Evolutionary conservation across 1,140 invertebrate species (phyloP), one percentile per base, ranked within the genome.

Genomic region (Drosophila hydei): DNA sequence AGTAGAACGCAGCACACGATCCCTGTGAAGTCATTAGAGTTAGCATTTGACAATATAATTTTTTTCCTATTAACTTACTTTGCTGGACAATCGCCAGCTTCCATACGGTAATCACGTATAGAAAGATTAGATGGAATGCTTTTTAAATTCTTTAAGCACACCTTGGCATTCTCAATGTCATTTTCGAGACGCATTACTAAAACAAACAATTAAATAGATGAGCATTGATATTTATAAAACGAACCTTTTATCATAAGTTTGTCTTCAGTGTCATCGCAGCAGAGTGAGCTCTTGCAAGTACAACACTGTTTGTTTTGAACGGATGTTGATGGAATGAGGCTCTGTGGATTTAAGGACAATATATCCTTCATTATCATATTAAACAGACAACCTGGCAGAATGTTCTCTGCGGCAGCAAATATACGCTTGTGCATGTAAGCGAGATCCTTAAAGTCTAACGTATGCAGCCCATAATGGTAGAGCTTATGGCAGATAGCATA

Each of bases 401-500:
- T 71, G 18, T 80, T 78, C 21, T 89, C 85, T 1, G 84, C 83
- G 0, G 77, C 77, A 12, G 77, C 75, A 50, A 74, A 89, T 23
- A 89, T 80, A 2, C 85, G 75, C 18, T 84, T 84, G 25, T 88
- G 79, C 67, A 89, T 78, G 27, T 88, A 89, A 4, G 67, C 70
- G 14, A 89, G 42, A 12, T 89, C 83, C 25, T 77, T 70, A 19
- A 89, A 89, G 16, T 70, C 70, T 7, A 89, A 50, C 0, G 77
- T 76, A n/a, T 75, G 69, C 6, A 89, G 50, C 0, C 84, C 85
- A 18, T 73, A 58, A 18, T 89, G 84, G 12, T 84, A 79, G 1
- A 89, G 45, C 21, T 84, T 80, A 25, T 89, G 79, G 38, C 85
- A 89, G 16, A 84, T 84, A 8, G 72, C 75, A 42, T 89, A 88